These are phyloP conservation scores for Andricus curvator DNA, from an alignment of 2,888 invertebrate species.

Conservation along the genomic window DNA sequence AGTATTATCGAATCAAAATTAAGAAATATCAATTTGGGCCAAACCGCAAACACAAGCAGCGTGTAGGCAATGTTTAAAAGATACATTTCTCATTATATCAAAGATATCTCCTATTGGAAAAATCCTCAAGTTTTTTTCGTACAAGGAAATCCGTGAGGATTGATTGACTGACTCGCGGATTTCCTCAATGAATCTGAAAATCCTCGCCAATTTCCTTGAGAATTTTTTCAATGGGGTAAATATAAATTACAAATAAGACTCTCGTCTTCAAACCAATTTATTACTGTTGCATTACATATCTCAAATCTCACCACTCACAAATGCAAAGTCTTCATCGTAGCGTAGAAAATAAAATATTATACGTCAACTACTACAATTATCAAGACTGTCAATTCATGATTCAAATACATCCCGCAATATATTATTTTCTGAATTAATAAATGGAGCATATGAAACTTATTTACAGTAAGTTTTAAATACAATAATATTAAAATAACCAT, in stretches of 20 bases:
- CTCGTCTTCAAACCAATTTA: not conserved
- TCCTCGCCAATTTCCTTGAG: too few species aligned
- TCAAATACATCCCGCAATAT: too few species aligned
- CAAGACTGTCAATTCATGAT: not conserved
- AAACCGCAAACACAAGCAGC: too few species aligned
- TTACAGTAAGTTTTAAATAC: not conserved
- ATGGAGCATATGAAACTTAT: constrained; percentile 6
- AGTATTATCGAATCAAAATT: not conserved
- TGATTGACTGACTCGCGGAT: too few species aligned
- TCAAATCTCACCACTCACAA: not conserved
- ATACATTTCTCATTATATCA: too few species aligned
- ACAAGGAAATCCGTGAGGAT: too few species aligned
- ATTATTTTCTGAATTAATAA: not conserved
- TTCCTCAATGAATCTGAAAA: too few species aligned
- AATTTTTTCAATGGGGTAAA: too few species aligned
- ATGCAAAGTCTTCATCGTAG: not conserved
- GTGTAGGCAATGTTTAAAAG: too few species aligned
- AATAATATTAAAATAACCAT: not conserved
- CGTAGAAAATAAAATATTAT: not conserved
- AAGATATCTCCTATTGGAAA: too few species aligned
- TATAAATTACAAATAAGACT: not conserved
- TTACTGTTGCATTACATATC: not conserved
- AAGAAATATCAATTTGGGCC: not conserved
- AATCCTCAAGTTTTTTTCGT: too few species aligned
- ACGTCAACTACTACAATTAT: not conserved